phyloP scores from a whole-genome alignment of 2,888 invertebrate species.

The Tanypteryx hageni region DNA sequence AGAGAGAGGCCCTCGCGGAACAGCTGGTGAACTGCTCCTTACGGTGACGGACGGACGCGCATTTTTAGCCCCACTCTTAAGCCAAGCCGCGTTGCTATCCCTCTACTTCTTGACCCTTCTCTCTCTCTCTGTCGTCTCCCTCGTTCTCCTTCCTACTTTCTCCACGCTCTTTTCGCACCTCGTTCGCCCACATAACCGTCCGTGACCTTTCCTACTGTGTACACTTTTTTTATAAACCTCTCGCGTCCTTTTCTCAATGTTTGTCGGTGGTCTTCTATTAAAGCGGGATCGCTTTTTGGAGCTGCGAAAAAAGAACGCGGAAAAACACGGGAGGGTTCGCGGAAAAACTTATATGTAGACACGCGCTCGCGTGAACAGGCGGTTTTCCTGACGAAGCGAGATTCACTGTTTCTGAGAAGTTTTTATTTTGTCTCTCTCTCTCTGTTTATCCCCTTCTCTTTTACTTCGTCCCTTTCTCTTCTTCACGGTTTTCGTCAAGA shows the following conservation, averaged over 20 bases:
- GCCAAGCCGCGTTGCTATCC: background rate
- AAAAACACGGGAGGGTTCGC: background rate
- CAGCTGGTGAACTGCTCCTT: conserved; percentile 44
- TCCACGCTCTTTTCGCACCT: background rate
- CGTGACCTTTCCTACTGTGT: conserved; percentile 6
- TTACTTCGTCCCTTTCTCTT: background rate
- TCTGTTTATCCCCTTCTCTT: background rate
- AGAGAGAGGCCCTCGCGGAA: background rate
- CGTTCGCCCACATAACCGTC: background rate
- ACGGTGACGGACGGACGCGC: conserved; percentile 35
- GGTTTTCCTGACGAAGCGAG: background rate
- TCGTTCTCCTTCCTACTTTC: background rate
- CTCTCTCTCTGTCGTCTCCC: background rate
- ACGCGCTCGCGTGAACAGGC: background rate
- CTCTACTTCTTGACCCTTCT: background rate
- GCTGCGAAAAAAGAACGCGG: background rate
- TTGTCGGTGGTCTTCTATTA: too few relatives aligned
- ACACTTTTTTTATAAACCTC: background rate
- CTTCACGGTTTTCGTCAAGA: conserved; percentile 7
- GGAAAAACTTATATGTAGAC: background rate
- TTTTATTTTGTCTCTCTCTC: background rate
- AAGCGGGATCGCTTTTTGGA: too few relatives aligned
- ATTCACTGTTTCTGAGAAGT: background rate
- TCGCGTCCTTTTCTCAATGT: background rate
- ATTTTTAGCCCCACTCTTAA: conserved; percentile 48